These are phyloP conservation scores for Biston betularia DNA, from an alignment of 2,888 invertebrate genomes.

Conservation along the genomic window DNA sequence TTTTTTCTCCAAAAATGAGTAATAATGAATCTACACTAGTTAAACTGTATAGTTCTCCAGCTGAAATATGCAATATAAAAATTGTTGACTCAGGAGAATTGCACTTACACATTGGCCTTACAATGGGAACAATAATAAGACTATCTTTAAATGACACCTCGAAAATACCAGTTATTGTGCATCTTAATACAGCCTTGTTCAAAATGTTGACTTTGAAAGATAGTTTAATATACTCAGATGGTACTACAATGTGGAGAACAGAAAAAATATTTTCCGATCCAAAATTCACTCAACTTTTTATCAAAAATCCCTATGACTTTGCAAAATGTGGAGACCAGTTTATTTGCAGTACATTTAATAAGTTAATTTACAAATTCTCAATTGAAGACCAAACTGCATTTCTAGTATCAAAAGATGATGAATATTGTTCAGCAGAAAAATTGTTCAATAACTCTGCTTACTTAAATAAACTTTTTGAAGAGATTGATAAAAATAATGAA, in stretches of 20 bases:
- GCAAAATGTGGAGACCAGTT: slow-evolving; percentile 58
- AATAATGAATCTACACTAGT: slow-evolving; percentile 49
- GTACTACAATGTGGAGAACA: slow-evolving; percentile 68
- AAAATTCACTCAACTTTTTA: slow-evolving; percentile 59
- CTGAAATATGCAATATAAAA: slow-evolving; percentile 65
- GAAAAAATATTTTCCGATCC: slow-evolving; percentile 58
- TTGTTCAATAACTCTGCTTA: slow-evolving; percentile 64
- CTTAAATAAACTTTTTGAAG: slow-evolving; percentile 61
- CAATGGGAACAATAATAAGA: slow-evolving; percentile 66
- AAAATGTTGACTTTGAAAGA: slow-evolving; percentile 58
- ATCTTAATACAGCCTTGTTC: slow-evolving; percentile 68
- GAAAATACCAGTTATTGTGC: slow-evolving; percentile 51
- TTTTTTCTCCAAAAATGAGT: slow-evolving; percentile 51
- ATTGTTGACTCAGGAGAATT: slow-evolving; percentile 49
- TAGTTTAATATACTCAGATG: slow-evolving; percentile 69
- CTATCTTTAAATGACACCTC: slow-evolving; percentile 50
- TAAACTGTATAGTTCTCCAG: slow-evolving; percentile 66
- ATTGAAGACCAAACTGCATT: slow-evolving; percentile 58
- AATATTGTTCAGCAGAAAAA: slow-evolving; percentile 61
- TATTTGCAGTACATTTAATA: slow-evolving; percentile 69
- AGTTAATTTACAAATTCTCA: slow-evolving; percentile 65
- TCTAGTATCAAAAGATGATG: slow-evolving; percentile 48
- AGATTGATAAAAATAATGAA: slow-evolving; percentile 61
- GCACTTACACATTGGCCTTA: slow-evolving; percentile 60
- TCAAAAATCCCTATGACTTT: slow-evolving; percentile 69